Percentiles rank a stretch among this genome's conserved stretches.
phyloP scores from a whole-genome alignment of 2,888 invertebrate species.

The Sminthurides aquaticus region DNA sequence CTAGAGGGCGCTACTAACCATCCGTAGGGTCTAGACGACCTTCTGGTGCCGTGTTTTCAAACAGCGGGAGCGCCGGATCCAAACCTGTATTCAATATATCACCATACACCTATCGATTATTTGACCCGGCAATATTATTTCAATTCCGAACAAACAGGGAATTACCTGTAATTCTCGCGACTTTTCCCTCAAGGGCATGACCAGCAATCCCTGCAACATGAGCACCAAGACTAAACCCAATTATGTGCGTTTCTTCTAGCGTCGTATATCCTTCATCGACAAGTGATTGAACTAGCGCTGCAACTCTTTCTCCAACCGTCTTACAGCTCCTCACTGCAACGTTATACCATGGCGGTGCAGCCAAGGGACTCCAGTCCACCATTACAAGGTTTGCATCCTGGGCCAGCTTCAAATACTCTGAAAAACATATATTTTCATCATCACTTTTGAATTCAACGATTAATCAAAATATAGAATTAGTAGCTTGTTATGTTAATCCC shows the following conservation, averaged over 20 bases:
- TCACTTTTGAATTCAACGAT: neutral
- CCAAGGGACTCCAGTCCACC: conserved; percentile 54
- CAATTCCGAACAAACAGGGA: too few species aligned
- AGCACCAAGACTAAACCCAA: conserved; percentile 59
- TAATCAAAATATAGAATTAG: neutral
- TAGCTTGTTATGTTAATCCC: too few species aligned
- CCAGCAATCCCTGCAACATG: conserved; percentile 61
- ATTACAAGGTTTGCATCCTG: conserved; percentile 47
- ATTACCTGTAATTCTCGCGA: conserved; percentile 47
- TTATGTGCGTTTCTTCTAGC: conserved; percentile 54
- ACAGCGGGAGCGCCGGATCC: conserved; percentile 64
- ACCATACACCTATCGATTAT: too few species aligned
- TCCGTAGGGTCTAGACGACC: conserved; percentile 57
- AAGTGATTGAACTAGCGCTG: conserved; percentile 55
- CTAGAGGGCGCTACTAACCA: conserved; percentile 44
- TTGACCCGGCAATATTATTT: too few species aligned
- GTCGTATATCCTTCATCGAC: conserved; percentile 53
- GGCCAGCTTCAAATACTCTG: neutral
- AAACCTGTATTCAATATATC: too few species aligned
- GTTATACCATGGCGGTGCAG: conserved; percentile 60
- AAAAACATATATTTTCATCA: too few species aligned
- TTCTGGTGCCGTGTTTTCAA: conserved; percentile 50
- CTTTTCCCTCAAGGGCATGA: conserved; percentile 52
- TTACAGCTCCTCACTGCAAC: conserved; percentile 55
- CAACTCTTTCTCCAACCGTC: conserved; percentile 56